phyloP scores from a whole-genome alignment of 2,113 vertebrate genomes.

The Eulacestoma nigropectus region DNA sequence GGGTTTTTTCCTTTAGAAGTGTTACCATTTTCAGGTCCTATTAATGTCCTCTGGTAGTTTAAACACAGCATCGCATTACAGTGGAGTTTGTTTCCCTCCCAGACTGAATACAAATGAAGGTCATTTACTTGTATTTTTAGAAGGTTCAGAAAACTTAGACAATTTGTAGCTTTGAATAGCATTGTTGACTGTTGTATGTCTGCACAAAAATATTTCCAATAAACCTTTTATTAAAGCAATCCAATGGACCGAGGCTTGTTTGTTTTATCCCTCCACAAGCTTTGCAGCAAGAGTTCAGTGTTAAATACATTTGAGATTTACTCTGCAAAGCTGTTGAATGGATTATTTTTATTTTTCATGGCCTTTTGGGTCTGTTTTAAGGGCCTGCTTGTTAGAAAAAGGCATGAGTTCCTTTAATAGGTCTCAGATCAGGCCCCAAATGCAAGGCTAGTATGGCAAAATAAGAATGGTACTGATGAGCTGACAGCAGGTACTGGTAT shows the following conservation, averaged over 20 bases:
- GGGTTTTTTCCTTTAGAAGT: constrained; percentile 47
- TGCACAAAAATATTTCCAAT: constrained; percentile 70
- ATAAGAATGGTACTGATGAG: not conserved
- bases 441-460: not conserved
- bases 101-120: constrained; percentile 64
- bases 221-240: constrained; percentile 70
- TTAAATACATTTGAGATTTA: not conserved
- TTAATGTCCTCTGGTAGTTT: constrained; percentile 70
- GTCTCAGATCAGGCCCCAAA: not conserved
- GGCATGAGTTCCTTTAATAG: not conserved
- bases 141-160: constrained; percentile 33
- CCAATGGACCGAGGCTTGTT: not conserved
- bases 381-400: not conserved
- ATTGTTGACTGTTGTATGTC: constrained; percentile 67
- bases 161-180: constrained; percentile 65
- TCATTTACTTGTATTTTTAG: constrained; percentile 57
- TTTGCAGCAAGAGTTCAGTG: not conserved
- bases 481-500: not conserved
- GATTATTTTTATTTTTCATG: not conserved
- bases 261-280: not conserved
- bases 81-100: constrained; percentile 55
- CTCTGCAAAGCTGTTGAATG: not conserved
- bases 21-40: constrained; percentile 61
- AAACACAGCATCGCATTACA: constrained; percentile 43
- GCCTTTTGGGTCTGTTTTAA: not conserved